phyloP scores from a whole-genome alignment of 2,888 invertebrate genomes.

The Lochmaea crataegi region DNA sequence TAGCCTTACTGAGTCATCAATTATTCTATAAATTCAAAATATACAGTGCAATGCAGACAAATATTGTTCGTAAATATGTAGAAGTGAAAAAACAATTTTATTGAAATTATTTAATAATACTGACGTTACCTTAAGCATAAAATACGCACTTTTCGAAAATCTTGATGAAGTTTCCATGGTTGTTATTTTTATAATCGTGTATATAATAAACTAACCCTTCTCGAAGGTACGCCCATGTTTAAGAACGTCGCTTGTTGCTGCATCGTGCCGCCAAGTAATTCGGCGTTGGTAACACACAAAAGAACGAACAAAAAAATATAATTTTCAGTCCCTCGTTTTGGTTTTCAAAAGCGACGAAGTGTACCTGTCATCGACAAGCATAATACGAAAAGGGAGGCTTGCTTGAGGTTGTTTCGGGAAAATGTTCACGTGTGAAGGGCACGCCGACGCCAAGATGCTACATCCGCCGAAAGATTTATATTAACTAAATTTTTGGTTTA shows the following conservation, averaged over 20 bases:
- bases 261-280: constrained; percentile 19
- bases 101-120: too few relatives aligned
- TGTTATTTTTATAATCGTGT: not conserved
- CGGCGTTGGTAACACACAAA: constrained; percentile 30
- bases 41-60: too few relatives aligned
- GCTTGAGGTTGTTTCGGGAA: constrained; percentile 16
- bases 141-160: too few relatives aligned
- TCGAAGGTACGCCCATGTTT: constrained; percentile 2
- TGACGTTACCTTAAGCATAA: too few relatives aligned
- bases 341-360: constrained; percentile 42
- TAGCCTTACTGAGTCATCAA: too few relatives aligned
- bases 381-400: constrained; percentile 26
- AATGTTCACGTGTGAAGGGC: constrained; percentile 25
- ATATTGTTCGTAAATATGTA: too few relatives aligned
- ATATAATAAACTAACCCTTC: too few relatives aligned
- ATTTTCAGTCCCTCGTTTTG: constrained; percentile 32
- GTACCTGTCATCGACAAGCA: constrained; percentile 47
- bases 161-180: too few relatives aligned
- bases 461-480: not conserved
- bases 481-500: not conserved
- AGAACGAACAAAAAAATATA: constrained; percentile 38
- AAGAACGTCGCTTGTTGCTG: constrained; percentile 1
- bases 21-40: too few relatives aligned
- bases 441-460: constrained; percentile 1
- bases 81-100: too few relatives aligned